Evolutionary conservation across 2,888 invertebrate species (phyloP).

Genomic region (Dioctria linearis): DNA sequence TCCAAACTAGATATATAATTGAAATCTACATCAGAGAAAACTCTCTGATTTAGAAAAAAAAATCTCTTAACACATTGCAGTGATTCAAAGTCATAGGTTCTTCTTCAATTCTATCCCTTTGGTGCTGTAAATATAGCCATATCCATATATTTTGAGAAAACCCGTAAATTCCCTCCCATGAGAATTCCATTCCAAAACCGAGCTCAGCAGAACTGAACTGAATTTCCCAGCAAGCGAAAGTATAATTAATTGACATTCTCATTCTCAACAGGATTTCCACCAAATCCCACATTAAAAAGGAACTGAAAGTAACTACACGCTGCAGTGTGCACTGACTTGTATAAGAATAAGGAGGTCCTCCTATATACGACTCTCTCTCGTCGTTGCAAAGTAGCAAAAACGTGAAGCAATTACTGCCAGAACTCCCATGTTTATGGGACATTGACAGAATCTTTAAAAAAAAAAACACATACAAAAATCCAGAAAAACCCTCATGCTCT

Average conservation of each 20-base stretch:
- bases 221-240: slow-evolving; percentile 9
- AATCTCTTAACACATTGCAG: slow-evolving; percentile 18
- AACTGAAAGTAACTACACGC: slow-evolving; percentile 33
- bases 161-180: background rate
- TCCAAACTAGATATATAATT: slow-evolving; percentile 31
- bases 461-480: background rate
- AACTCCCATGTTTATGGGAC: slow-evolving; percentile 45
- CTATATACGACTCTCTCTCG: background rate
- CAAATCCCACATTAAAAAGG: slow-evolving; percentile 24
- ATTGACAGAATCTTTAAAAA: slow-evolving; percentile 37
- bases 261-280: slow-evolving; percentile 26
- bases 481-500: slow-evolving; percentile 13
- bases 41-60: background rate
- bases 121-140: slow-evolving; percentile 35
- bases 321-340: slow-evolving; percentile 47
- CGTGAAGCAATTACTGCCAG: slow-evolving; percentile 51
- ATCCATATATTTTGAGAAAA: background rate
- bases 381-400: slow-evolving; percentile 49
- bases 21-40: slow-evolving; percentile 10
- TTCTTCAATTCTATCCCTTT: slow-evolving; percentile 23
- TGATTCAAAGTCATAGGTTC: slow-evolving; percentile 2
- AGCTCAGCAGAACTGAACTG: slow-evolving; percentile 24
- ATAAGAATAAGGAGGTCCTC: slow-evolving; percentile 24
- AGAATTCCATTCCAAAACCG: background rate
- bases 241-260: slow-evolving; percentile 41